phyloP scores from a whole-genome alignment of 2,888 invertebrate species.

The Dryocosmus kuriphilus region DNA sequence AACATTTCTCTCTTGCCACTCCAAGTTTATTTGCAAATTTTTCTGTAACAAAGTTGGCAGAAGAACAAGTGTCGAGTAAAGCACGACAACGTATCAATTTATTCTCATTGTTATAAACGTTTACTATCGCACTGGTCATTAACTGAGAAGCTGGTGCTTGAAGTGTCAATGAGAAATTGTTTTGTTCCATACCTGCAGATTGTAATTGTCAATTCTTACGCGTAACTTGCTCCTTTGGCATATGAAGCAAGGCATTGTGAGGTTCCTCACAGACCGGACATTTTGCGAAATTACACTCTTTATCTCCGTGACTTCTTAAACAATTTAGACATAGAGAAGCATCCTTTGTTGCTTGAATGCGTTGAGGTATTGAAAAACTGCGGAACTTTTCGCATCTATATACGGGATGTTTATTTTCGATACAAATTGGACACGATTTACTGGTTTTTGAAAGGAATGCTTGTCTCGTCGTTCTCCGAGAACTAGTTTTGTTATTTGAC shows the following conservation, averaged over 20 bases:
- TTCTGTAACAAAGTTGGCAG: conserved; percentile 54
- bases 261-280: conserved; percentile 4
- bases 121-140: too few relatives aligned
- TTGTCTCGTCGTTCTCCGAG: not conserved
- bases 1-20: conserved; percentile 41
- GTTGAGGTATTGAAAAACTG: conserved; percentile 16
- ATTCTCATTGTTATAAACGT: too few relatives aligned
- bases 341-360: conserved; percentile 33
- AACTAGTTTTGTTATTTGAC: not conserved
- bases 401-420: conserved; percentile 38
- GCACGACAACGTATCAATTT: too few relatives aligned
- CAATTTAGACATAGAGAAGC: conserved; percentile 46
- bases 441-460: conserved; percentile 36
- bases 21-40: conserved; percentile 43
- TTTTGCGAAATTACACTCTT: not conserved
- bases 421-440: conserved; percentile 37
- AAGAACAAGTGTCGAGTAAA: conserved; percentile 54
- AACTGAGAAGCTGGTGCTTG: too few relatives aligned
- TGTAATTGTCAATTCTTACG: too few relatives aligned
- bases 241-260: conserved; percentile 6
- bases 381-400: conserved; percentile 45
- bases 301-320: conserved; percentile 35
- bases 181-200: too few relatives aligned
- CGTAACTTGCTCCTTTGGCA: not conserved
- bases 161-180: too few relatives aligned